Conservation (phyloP, 2,888 invertebrate genomes). For the Synanthedon formicaeformis region DNA sequence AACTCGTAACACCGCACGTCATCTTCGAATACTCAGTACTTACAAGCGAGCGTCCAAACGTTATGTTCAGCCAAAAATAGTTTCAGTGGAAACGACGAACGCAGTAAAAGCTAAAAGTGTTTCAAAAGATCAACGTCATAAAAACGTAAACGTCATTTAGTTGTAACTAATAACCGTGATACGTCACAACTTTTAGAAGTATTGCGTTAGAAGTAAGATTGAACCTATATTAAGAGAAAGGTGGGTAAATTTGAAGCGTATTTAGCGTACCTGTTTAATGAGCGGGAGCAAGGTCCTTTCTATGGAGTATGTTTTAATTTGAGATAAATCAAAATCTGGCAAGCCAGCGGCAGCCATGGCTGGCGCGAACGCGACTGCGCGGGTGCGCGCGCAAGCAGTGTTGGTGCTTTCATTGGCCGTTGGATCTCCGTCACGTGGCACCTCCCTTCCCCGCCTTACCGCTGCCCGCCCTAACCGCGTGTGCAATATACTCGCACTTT, state of each 20-base stretch:
- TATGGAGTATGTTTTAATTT: slow-evolving; percentile 94
- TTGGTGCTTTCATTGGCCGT: slow-evolving; percentile 34
- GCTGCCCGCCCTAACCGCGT: too few species aligned
- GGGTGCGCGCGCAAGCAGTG: slow-evolving; percentile 45
- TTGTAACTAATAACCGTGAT: slow-evolving; percentile 10
- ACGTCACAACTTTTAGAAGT: slow-evolving; percentile 8
- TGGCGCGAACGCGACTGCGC: slow-evolving; percentile 64
- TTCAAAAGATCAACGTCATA: slow-evolving; percentile 40
- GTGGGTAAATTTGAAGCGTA: slow-evolving; percentile 20
- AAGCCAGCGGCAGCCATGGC: slow-evolving; percentile 74
- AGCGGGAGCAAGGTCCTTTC: slow-evolving; percentile 94
- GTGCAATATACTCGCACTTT: too few species aligned
- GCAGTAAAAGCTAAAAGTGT: slow-evolving; percentile 40
- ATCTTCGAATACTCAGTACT: slow-evolving; percentile 17
- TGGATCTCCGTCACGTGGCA: slow-evolving; percentile 34
- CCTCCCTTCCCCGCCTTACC: slow-evolving; percentile 15
- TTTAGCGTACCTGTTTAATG: slow-evolving; percentile 86
- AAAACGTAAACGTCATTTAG: slow-evolving; percentile 26
- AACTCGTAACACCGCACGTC: slow-evolving; percentile 43
- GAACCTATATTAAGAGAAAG: not conserved
- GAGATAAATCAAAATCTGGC: slow-evolving; percentile 73
- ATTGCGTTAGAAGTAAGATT: slow-evolving; percentile 3
- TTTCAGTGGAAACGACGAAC: slow-evolving; percentile 42
- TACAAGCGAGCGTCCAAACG: slow-evolving; percentile 12
- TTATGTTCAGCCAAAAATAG: slow-evolving; percentile 51